These are phyloP conservation scores for Dasyurus viverrinus DNA, from an alignment of 2,113 vertebrate species.

Conservation along the genomic window DNA sequence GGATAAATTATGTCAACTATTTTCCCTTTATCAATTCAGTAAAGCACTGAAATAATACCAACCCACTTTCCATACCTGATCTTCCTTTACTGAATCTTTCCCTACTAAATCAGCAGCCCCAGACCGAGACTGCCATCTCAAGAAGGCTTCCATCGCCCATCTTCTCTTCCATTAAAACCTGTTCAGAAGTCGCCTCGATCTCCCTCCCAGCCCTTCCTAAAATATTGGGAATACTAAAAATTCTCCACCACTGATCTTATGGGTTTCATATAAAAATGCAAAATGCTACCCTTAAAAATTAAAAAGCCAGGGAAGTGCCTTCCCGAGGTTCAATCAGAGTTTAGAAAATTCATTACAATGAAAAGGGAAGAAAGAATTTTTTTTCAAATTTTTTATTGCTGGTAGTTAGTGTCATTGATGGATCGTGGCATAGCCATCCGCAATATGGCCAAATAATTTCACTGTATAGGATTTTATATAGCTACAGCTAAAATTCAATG, in stretches of 20 bases:
- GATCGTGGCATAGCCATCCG: slow-evolving; percentile 75
- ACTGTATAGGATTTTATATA: slow-evolving; percentile 82
- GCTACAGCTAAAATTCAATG: slow-evolving; percentile 86
- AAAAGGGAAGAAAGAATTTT: slow-evolving; percentile 70
- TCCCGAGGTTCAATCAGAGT: slow-evolving; percentile 72
- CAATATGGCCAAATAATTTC: slow-evolving; percentile 82
- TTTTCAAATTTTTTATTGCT: slow-evolving; percentile 78
- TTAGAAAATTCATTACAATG: slow-evolving; percentile 79
- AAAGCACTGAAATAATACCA: slow-evolving; percentile 69
- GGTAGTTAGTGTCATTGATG: slow-evolving; percentile 83
- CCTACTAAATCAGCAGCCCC: slow-evolving; percentile 66
- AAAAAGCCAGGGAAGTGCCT: slow-evolving; percentile 60
- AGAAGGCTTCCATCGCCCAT: slow-evolving; percentile 58
- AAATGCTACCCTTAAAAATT: slow-evolving; percentile 70
- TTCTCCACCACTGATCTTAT: background rate
- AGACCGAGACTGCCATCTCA: slow-evolving; percentile 59
- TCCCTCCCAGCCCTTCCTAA: slow-evolving; percentile 56
- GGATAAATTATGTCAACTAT: slow-evolving; percentile 68
- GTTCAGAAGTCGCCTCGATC: slow-evolving; percentile 44
- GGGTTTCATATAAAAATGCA: slow-evolving; percentile 63
- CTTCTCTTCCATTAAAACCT: slow-evolving; percentile 50
- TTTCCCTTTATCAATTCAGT: slow-evolving; percentile 70
- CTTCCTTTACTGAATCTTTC: slow-evolving; percentile 67
- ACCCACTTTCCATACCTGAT: slow-evolving; percentile 69
- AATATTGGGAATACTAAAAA: background rate